Percentiles rank a stretch among this genome's conserved stretches.
phyloP scores from a whole-genome alignment of 92 coral and sea anemone genomes.

The Paramuricea clavata region DNA sequence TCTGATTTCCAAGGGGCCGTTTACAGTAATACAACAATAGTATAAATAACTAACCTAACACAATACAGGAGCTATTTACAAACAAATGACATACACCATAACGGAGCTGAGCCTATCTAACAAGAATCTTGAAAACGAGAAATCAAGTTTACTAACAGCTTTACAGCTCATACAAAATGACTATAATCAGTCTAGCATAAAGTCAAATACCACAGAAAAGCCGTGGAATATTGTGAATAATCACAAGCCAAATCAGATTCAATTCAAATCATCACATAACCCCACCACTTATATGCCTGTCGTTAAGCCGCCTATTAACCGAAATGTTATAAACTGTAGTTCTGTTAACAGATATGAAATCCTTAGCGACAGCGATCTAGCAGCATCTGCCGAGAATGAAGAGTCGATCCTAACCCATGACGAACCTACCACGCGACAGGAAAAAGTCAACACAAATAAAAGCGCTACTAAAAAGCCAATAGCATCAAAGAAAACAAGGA shows the following conservation, averaged over 20 bases:
- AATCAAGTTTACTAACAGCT: not conserved
- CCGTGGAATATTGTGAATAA: not conserved
- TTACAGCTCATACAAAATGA: not conserved
- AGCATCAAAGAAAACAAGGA: not conserved
- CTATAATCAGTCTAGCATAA: not conserved
- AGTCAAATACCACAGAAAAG: not conserved
- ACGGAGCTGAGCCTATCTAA: not conserved
- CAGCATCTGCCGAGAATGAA: not conserved
- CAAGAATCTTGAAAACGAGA: not conserved
- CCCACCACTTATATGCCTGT: not conserved
- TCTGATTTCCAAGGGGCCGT: no score
- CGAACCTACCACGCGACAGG: not conserved
- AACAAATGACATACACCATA: not conserved
- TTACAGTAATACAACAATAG: no score
- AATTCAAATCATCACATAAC: not conserved
- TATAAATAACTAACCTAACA: no score
- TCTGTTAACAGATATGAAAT: not conserved
- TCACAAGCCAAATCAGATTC: not conserved
- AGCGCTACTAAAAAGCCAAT: not conserved
- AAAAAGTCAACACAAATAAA: not conserved
- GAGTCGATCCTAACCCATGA: not conserved
- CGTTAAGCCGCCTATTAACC: not conserved
- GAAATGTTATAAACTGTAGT: not conserved
- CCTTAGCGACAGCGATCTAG: not conserved
- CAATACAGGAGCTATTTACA: no score